phyloP scores from a whole-genome alignment of 2,888 invertebrate species.

The Drosophila buzzatii region DNA sequence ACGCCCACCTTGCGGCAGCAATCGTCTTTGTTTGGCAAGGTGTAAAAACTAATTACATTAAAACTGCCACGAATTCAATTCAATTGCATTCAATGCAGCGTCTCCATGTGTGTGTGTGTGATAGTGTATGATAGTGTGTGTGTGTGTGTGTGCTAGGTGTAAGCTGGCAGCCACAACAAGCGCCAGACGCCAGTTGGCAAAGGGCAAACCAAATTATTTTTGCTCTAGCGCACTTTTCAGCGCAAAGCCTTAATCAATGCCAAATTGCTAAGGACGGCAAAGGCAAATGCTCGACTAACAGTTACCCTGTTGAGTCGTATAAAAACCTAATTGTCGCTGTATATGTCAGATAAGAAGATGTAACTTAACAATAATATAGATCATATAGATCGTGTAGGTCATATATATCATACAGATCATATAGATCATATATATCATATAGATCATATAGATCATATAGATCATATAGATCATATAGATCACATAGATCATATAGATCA shows the following conservation, averaged over 20 bases:
- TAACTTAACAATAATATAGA: background rate
- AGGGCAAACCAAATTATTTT: conserved; percentile 29
- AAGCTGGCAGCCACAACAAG: conserved; percentile 31
- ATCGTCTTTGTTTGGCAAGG: conserved; percentile 64
- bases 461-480: background rate
- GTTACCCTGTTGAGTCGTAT: background rate
- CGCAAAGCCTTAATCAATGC: conserved; percentile 66
- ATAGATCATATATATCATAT: background rate
- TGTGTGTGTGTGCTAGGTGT: conserved; percentile 27
- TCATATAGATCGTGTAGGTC: background rate
- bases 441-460: background rate
- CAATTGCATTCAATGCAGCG: conserved; percentile 68
- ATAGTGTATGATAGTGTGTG: background rate
- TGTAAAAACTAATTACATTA: conserved; percentile 80
- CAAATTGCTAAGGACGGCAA: conserved; percentile 17
- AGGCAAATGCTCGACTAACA: background rate
- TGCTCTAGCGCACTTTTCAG: conserved; percentile 44
- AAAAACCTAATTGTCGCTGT: too few relatives aligned
- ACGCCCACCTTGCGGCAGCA: background rate
- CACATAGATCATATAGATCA: background rate
- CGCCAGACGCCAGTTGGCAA: conserved; percentile 23
- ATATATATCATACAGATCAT: too few relatives aligned
- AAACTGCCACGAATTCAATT: conserved; percentile 80
- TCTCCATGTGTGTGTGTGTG: conserved; percentile 12
- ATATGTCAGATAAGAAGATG: too few relatives aligned